A percentile compares a stretch with the other conserved stretches of the same genome.
phyloP scores from a whole-genome alignment of 2,888 invertebrate species.

The Halictus ligatus region DNA sequence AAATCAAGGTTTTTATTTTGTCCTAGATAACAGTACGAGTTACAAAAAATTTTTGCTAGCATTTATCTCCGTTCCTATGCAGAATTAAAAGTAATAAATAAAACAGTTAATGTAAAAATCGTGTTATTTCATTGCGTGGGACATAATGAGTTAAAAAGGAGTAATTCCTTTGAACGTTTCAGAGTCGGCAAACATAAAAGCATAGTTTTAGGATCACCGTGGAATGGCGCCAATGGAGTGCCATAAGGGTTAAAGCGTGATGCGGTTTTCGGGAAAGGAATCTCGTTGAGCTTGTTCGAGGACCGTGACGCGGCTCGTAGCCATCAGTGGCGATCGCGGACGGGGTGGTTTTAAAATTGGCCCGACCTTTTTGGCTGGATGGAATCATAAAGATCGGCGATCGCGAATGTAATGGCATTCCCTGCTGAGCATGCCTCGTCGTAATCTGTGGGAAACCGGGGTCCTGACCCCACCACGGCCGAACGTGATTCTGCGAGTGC shows the following conservation, averaged over 20 bases:
- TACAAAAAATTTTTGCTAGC: too few species aligned
- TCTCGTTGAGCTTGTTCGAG: constrained; percentile 29
- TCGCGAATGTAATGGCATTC: constrained; percentile 75
- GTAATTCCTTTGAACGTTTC: background rate
- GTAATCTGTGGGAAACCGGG: constrained; percentile 73
- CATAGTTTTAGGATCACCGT: background rate
- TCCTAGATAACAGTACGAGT: too few species aligned
- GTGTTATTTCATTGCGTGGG: background rate
- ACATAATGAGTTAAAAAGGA: background rate
- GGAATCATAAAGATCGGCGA: constrained; percentile 76
- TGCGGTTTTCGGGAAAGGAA: background rate
- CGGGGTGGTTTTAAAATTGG: constrained; percentile 69
- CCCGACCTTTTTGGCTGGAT: constrained; percentile 71
- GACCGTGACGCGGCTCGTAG: constrained; percentile 51
- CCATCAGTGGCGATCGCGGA: constrained; percentile 54
- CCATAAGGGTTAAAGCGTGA: background rate
- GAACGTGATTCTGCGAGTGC: constrained; percentile 70
- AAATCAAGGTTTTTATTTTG: too few species aligned
- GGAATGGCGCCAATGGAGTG: background rate
- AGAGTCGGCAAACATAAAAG: background rate
- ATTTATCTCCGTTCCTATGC: too few species aligned
- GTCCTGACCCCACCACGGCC: constrained; percentile 69
- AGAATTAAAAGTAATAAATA: background rate
- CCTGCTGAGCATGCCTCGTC: constrained; percentile 74
- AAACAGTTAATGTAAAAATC: background rate